Conservation (phyloP, 2,797 vertebrate genomes). For the Hemibagrus guttatus region DNA sequence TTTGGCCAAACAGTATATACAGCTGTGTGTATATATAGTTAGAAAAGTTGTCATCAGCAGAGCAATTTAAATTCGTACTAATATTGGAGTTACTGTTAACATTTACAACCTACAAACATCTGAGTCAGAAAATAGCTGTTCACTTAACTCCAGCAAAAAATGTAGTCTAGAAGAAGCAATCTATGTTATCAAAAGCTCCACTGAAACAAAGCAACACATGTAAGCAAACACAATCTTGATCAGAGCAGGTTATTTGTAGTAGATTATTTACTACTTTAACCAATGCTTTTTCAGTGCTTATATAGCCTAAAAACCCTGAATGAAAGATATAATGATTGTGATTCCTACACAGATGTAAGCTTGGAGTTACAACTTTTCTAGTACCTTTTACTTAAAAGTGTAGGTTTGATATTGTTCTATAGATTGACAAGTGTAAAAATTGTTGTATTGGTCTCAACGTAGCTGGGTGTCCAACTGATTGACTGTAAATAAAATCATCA, state of each 20-base stretch:
- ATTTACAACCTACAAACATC: not conserved
- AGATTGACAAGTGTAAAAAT: not conserved
- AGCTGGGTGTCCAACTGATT: not conserved
- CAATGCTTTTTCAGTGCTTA: not conserved
- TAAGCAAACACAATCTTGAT: not conserved
- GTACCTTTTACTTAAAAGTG: not conserved
- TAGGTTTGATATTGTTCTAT: not conserved
- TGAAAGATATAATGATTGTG: not conserved
- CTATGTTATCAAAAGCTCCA: not conserved
- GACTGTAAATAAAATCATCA: not conserved
- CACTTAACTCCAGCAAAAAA: not conserved
- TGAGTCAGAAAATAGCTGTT: not conserved
- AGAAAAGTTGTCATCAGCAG: not conserved
- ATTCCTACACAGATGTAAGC: not conserved
- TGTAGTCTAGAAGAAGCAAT: not conserved
- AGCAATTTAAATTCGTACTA: not conserved
- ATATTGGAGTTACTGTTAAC: not conserved
- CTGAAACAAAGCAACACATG: not conserved
- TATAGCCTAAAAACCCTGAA: not conserved
- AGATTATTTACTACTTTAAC: not conserved
- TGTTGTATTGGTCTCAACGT: not conserved
- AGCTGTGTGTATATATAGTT: not conserved
- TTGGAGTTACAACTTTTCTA: not conserved
- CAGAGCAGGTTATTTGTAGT: not conserved
- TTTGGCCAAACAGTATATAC: not conserved